These are phyloP conservation scores for Gadopsis marmoratus DNA, from an alignment of 2,797 vertebrate genomes.

Conservation along the genomic window DNA sequence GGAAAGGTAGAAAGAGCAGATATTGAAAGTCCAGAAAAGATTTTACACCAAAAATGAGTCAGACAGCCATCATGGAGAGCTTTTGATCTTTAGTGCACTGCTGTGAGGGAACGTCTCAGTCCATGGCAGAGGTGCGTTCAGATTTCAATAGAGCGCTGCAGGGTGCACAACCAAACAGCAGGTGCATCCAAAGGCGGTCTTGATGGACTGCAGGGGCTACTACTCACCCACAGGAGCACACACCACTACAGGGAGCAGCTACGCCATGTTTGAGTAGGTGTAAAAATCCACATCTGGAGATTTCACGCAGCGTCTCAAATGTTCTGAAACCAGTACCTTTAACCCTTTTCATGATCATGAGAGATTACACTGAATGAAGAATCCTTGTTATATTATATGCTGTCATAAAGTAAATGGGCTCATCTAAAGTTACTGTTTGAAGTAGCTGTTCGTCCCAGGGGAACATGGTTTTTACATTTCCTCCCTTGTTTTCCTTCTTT, in stretches of 20 bases:
- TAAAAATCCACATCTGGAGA: slow-evolving; percentile 49
- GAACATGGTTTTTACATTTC: slow-evolving; percentile 34
- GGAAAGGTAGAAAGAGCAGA: not conserved
- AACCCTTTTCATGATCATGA: slow-evolving; percentile 34
- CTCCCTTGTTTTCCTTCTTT: slow-evolving; percentile 24
- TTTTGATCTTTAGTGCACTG: slow-evolving; percentile 65
- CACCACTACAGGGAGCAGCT: slow-evolving; percentile 27
- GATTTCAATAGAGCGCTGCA: slow-evolving; percentile 42
- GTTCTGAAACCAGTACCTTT: slow-evolving; percentile 22
- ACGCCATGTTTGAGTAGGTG: slow-evolving; percentile 16
- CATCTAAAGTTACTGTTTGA: slow-evolving; percentile 60
- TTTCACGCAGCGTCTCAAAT: slow-evolving; percentile 25
- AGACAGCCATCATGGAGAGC: slow-evolving; percentile 56
- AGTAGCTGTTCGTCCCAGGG: slow-evolving; percentile 40
- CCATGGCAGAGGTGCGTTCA: slow-evolving; percentile 43
- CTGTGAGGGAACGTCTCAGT: slow-evolving; percentile 49
- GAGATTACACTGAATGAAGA: slow-evolving; percentile 30
- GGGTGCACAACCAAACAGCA: slow-evolving; percentile 44
- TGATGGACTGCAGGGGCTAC: slow-evolving; percentile 10
- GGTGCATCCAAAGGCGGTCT: slow-evolving; percentile 24
- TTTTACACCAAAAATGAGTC: slow-evolving; percentile 51
- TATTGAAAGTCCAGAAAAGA: slow-evolving; percentile 49
- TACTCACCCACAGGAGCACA: slow-evolving; percentile 19
- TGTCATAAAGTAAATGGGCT: slow-evolving; percentile 62
- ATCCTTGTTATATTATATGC: slow-evolving; percentile 37